Conservation (phyloP, 2,888 invertebrate species). For the Cosmopolites sordidus region DNA sequence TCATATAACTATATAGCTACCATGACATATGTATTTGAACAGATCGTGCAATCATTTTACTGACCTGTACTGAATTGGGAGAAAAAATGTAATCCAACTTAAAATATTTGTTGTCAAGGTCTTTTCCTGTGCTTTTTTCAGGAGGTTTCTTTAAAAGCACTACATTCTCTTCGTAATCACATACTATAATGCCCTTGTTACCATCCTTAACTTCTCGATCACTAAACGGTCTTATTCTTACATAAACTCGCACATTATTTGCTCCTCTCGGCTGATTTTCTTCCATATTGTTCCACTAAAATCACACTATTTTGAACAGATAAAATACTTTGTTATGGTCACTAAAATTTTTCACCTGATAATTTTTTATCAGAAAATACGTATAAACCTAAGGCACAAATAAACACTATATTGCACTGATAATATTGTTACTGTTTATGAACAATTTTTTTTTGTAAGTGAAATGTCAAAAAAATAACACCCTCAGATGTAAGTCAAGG, state of each 20-base stretch:
- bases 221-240: slow-evolving; percentile 90
- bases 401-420: neutral
- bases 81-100: slow-evolving; percentile 95
- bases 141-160: slow-evolving; percentile 75
- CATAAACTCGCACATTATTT: slow-evolving; percentile 95
- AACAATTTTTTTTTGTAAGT: neutral
- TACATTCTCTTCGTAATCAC: slow-evolving; percentile 71
- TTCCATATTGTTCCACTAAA: neutral
- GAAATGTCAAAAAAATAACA: neutral
- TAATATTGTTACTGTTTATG: neutral
- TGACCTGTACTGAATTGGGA: slow-evolving; percentile 75
- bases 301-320: too few relatives aligned
- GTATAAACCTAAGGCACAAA: slow-evolving; percentile 1
- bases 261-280: slow-evolving; percentile 2
- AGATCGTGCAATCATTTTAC: slow-evolving; percentile 2
- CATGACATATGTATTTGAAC: too few relatives aligned
- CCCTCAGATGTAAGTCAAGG: slow-evolving; percentile 6
- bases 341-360: too few relatives aligned
- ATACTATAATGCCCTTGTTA: slow-evolving; percentile 68
- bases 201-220: slow-evolving; percentile 73
- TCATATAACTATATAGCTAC: too few relatives aligned
- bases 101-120: slow-evolving; percentile 63
- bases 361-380: neutral
- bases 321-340: too few relatives aligned
- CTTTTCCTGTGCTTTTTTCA: slow-evolving; percentile 49